Base-by-base conservation (phyloP, 64 coral and sea anemone genomes). In the Montipora cactus region DNA sequence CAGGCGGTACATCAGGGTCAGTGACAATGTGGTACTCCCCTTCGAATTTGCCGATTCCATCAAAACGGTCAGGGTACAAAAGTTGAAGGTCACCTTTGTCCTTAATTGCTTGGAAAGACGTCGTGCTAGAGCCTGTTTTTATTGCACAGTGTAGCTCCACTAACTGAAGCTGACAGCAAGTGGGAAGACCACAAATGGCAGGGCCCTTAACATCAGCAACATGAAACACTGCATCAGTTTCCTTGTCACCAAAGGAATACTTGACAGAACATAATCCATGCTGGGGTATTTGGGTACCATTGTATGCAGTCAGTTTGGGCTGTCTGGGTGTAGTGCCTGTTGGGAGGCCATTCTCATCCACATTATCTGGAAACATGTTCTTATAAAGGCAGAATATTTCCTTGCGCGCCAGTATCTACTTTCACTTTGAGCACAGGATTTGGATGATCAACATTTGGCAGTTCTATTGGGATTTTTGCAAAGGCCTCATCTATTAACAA, bases 321-420 rank as follows among this genome's bases (percentile, higher is more conserved):
- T 73, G 14, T 6, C 1, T 72, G 1, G 67, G 64, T 72, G 66
- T 74, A 51, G 49, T 68, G 5, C 15, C 64, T 51, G 37, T 81
- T 9, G 77, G 89, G 49, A 67, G 44, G 16, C 89, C 89, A 67
- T 91, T 71, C 16, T 50, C 46, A 14, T 81, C 77, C 13, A 81
- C 0, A 37, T 8, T 1, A 6, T 91, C 10, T 72, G 89, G 89
- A 81, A 91, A 91, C 89, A 91, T 91, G n/a, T 72, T 50, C 47
- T 50, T 5, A 78, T 80, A 91, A 71, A n/a, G 89, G 89, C 37
- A 91, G 44, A 52, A 79, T 71, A 23, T 91, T 81, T 81, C 58
- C 89, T 81, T 91, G 77, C 5, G 89, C 59, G 1, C 57, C 89
- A 73, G 89, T 91, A 75, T 81, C 89, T 2, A 91, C 59, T 69